Base-by-base conservation (phyloP, 2,888 invertebrate genomes). In the Nesidiocoris tenuis region DNA sequence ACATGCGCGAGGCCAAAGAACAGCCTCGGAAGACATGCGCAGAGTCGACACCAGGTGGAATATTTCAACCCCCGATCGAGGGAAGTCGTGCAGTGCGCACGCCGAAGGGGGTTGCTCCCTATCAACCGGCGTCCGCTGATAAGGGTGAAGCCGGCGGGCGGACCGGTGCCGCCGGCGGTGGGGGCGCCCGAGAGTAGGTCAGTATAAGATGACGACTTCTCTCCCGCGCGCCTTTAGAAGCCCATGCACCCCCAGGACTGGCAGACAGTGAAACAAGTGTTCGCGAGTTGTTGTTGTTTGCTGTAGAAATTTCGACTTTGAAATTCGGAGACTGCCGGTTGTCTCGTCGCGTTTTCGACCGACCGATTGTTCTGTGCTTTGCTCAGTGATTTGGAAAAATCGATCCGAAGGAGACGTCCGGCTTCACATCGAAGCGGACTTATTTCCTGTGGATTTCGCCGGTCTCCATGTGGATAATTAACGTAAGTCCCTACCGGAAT, bases 211-310 rank as follows among this genome's bases (percentile, higher is more conserved):
- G n/a, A 1, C 23, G 23, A 25, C 24, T 57, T 21, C 70, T 25
- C 70, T 70, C 70, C 70, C 70, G 70, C 70, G 70, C 70, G 70
- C 70, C 70, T 70, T 66, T 70, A 70, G 70, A 70, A 57, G 24
- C 70, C 70, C 19, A 24, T 57, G 57, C 23, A 70, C 59, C 23
- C 39, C 70, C 70, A 22, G n/a, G 22, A n/a, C 3, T 23, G 23
- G 65, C 21, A 56, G 22, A 16, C 54, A 22, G 67, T 67, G 25
- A 18, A 17, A 17, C 16, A 16, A 12, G 2, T 65, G 12, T 3
- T 39, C 65, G 65, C 2, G 22, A 2, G 19, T 22, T 23, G 22
- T 39, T 39, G 39, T 39, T 12, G 39, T 39, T 39, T n/a, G 39
- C 5, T 39, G 12, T 7, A 3, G 21, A 1, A 23, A 23, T 7